Evolutionary conservation across 1,140 invertebrate species (phyloP).

Genomic region (Platorchestia sp.): DNA sequence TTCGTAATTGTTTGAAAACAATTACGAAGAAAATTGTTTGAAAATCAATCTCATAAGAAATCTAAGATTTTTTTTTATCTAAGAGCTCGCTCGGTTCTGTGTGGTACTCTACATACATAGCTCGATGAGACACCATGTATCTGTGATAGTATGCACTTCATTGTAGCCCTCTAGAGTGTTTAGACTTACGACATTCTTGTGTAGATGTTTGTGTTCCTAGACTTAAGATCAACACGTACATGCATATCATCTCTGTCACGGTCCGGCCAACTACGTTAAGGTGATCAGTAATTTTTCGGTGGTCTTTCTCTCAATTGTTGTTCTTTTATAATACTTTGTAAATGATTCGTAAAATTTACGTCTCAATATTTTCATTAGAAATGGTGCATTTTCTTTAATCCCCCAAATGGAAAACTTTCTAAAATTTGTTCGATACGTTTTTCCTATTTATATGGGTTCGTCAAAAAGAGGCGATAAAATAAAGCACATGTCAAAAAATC

Average conservation of each 20-base stretch:
- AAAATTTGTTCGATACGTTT: too few species aligned
- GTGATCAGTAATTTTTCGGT: background rate
- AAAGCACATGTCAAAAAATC: too few species aligned
- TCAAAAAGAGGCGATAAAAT: too few species aligned
- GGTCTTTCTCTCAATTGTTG: background rate
- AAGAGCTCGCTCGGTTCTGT: background rate
- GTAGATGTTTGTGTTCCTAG: background rate
- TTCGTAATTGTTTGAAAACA: too few species aligned
- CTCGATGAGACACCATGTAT: conserved; percentile 7
- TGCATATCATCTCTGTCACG: background rate
- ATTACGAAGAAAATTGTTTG: too few species aligned
- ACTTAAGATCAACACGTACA: background rate
- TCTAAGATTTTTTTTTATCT: background rate
- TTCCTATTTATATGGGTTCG: too few species aligned
- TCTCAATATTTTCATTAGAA: too few species aligned
- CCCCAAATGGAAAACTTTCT: too few species aligned
- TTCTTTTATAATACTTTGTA: background rate
- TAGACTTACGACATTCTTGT: background rate
- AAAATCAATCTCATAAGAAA: too few species aligned
- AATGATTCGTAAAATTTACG: too few species aligned
- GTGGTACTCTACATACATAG: conserved; percentile 19
- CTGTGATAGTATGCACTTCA: conserved; percentile 49
- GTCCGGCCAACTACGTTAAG: conserved; percentile 5
- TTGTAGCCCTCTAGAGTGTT: background rate
- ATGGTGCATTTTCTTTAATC: too few species aligned